A percentile compares a stretch with the other conserved stretches of the same genome.
Conservation (phyloP, 2,888 invertebrate genomes). For the Prostheceraeus crozeri region DNA sequence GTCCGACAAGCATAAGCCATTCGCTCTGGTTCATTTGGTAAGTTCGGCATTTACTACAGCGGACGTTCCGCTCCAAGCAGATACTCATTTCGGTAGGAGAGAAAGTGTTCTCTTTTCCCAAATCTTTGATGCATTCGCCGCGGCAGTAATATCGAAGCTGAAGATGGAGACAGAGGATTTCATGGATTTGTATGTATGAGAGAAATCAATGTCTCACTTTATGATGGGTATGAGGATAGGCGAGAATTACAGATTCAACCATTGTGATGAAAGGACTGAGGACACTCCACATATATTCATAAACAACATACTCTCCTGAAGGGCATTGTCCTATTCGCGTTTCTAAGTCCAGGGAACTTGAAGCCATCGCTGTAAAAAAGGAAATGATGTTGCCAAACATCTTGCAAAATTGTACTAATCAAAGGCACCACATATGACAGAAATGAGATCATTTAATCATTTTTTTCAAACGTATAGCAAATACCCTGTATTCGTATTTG, state of each 20-base stretch:
- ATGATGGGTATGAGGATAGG: conserved; percentile 38
- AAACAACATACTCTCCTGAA: no score
- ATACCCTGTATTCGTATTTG: no score
- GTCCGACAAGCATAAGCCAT: conserved; percentile 34
- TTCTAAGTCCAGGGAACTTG: conserved; percentile 37
- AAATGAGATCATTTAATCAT: no score
- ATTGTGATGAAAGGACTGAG: conserved; percentile 36
- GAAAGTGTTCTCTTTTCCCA: conserved; percentile 37
- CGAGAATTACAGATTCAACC: conserved; percentile 20
- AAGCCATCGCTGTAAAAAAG: conserved; percentile 17
- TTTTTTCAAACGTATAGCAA: no score
- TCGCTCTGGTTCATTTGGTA: conserved; percentile 32
- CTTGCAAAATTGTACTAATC: no score
- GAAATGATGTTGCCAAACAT: no score
- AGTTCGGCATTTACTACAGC: conserved; percentile 32
- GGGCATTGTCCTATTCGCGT: conserved; percentile 5
- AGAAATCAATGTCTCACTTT: conserved; percentile 29
- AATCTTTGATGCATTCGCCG: conserved; percentile 31
- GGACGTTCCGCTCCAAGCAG: background rate
- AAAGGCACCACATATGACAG: no score
- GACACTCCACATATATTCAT: conserved; percentile 36
- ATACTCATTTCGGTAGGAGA: conserved; percentile 30
- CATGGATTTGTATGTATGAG: background rate
- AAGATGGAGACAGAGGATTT: background rate
- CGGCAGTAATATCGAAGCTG: conserved; percentile 37